These are phyloP conservation scores for Teleopsis dalmanni DNA, from an alignment of 1,140 invertebrate species.

Conservation along the genomic window DNA sequence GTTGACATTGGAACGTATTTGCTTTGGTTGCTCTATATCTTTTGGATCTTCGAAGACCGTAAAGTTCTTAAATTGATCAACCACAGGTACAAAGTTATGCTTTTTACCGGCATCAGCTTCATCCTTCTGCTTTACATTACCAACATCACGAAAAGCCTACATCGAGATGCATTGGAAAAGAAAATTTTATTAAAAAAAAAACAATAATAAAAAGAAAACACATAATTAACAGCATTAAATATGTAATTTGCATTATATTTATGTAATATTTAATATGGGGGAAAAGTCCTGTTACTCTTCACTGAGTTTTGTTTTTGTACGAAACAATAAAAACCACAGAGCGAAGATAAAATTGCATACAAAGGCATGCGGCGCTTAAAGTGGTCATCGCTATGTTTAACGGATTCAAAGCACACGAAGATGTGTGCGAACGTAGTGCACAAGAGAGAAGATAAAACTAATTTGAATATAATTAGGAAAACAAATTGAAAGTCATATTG, in stretches of 20 bases:
- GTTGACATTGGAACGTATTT: not conserved
- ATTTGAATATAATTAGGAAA: too few relatives aligned
- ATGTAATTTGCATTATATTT: not conserved
- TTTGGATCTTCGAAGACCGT: slow-evolving; percentile 60
- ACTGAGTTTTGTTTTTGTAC: too few relatives aligned
- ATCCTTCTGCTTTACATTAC: slow-evolving; percentile 14
- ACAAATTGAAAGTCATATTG: too few relatives aligned
- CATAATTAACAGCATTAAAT: not conserved
- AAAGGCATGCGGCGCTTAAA: too few relatives aligned
- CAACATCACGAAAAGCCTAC: slow-evolving; percentile 27
- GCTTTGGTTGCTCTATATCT: not conserved
- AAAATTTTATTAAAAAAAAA: slow-evolving; percentile 1
- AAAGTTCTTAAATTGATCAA: slow-evolving; percentile 61
- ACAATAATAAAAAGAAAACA: not conserved
- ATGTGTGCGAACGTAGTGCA: too few relatives aligned
- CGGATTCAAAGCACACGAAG: too few relatives aligned
- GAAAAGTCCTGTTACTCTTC: too few relatives aligned
- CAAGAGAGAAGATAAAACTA: too few relatives aligned
- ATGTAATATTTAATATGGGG: too few relatives aligned
- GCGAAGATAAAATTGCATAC: too few relatives aligned
- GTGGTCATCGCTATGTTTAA: too few relatives aligned
- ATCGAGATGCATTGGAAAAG: slow-evolving; percentile 4
- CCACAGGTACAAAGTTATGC: slow-evolving; percentile 44
- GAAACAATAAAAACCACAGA: too few relatives aligned
- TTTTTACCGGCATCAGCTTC: slow-evolving; percentile 26